Evolutionary conservation across 2,797 vertebrate species (phyloP), one percentile per base, ranked within the genome.

Genomic region (Sebastolobus altivelis): DNA sequence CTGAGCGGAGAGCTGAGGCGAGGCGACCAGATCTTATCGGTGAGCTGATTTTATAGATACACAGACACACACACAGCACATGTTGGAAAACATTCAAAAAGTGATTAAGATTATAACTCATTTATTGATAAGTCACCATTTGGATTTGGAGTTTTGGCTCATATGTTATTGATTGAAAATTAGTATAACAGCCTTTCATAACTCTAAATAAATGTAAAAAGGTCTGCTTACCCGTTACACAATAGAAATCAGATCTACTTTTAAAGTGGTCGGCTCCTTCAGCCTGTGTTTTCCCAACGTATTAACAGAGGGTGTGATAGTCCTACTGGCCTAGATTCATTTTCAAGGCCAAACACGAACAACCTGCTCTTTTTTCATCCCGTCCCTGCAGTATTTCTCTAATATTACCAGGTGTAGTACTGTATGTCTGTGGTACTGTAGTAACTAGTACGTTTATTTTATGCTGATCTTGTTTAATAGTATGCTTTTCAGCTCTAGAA

Each of bases 21-120:
- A 91, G 98, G 98, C 69, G 98, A 99, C 90, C 98, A 99, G 86
- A 99, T 99, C 91, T 88, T 99, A 66, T 99, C 98, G 67, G 98
- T 99, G 82, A 97, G 98, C 14, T 25, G 13, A 29, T 58, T 65
- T 37, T 13, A 43, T 8, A 68, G 6, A 69, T 22, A 40, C 5
- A 35, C 1, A 65, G n/a, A n/a, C 14, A 63, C 25, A 76, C 54
- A 20, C 4, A n/a, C n/a, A n/a, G n/a, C n/a, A n/a, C n/a, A n/a
- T n/a, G 27, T 66, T 56, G 4, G 4, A 66, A 43, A 29, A 31
- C 10, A 31, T 6, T 55, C n/a, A 27, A 9, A 4, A 20, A 16
- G 3, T 16, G 14, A 52, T 52, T 20, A 10, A 8, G 12, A 25
- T 40, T 33, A 43, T 14, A 29, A 16, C 8, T 67, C 38, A 31